Conservation (phyloP, 2,888 invertebrate genomes). For the Pecten maximus region DNA sequence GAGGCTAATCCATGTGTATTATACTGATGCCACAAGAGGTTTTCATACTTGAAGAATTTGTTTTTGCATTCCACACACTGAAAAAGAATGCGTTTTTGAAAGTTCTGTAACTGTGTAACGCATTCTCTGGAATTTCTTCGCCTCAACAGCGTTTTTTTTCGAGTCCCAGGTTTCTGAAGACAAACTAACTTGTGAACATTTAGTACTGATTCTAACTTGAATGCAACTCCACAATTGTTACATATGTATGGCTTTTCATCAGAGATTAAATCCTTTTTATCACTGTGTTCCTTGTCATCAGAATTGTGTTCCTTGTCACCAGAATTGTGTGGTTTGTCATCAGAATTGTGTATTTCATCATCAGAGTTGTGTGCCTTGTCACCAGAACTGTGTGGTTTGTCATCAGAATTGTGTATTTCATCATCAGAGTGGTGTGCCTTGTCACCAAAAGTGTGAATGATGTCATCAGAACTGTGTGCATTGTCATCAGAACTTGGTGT, state of each 20-base stretch:
- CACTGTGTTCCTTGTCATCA: background rate
- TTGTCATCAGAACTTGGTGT: background rate
- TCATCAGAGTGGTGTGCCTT: background rate
- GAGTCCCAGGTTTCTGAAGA: background rate
- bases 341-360: background rate
- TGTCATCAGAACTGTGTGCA: background rate
- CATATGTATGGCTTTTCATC: background rate
- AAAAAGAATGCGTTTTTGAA: background rate
- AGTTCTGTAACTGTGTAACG: background rate
- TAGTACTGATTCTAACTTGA: background rate
- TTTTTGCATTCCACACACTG: conserved; percentile 12
- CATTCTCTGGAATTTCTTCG: background rate
- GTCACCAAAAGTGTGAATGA: background rate
- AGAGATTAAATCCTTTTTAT: too few species aligned
- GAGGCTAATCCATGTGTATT: background rate
- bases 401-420: background rate
- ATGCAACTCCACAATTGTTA: background rate
- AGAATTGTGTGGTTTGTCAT: background rate
- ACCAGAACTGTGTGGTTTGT: background rate
- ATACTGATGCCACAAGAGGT: conserved; percentile 1
- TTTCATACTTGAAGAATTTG: conserved; percentile 15
- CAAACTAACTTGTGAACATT: background rate
- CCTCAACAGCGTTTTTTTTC: background rate
- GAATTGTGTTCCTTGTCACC: background rate
- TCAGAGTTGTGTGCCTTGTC: background rate